Percentiles rank a stretch among this genome's conserved stretches.
phyloP scores from a whole-genome alignment of 2,888 invertebrate genomes.

The Cantharis rustica region DNA sequence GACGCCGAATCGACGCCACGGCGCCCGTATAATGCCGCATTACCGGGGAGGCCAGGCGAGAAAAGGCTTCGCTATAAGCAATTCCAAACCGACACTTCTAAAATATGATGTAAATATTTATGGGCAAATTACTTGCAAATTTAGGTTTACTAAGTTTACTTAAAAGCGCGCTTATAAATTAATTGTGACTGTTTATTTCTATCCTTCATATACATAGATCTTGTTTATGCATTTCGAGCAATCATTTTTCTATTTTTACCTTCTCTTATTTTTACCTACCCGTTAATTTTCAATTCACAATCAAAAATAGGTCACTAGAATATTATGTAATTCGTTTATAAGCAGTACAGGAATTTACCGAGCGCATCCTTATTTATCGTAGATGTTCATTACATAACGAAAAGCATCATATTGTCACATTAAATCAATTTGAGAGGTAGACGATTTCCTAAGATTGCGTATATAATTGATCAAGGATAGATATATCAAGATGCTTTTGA shows the following conservation, averaged over 20 bases:
- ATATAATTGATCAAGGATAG: slow-evolving; percentile 19
- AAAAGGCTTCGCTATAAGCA: slow-evolving; percentile 44
- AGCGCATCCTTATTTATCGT: background rate
- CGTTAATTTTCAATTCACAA: slow-evolving; percentile 27
- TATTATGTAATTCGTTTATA: slow-evolving; percentile 20
- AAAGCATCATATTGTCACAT: background rate
- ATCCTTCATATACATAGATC: background rate
- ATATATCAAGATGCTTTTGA: slow-evolving; percentile 31
- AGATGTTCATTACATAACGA: background rate
- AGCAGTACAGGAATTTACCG: background rate
- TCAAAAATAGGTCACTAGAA: slow-evolving; percentile 35
- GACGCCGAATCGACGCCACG: slow-evolving; percentile 58
- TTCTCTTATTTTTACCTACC: slow-evolving; percentile 3
- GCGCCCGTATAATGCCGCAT: slow-evolving; percentile 56
- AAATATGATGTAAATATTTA: slow-evolving; percentile 48
- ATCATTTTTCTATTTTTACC: background rate
- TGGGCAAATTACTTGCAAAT: slow-evolving; percentile 29
- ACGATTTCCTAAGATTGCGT: slow-evolving; percentile 5
- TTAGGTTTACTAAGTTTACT: slow-evolving; percentile 11
- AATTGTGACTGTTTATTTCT: background rate
- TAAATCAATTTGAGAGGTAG: slow-evolving; percentile 22
- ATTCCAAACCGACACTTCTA: slow-evolving; percentile 42
- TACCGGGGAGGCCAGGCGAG: slow-evolving; percentile 48
- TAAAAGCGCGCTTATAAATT: background rate
- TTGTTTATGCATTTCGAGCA: background rate